Percentiles rank a stretch among this genome's conserved stretches.
phyloP scores from a whole-genome alignment of 2,888 invertebrate genomes.

The Leptopilina syphax region DNA sequence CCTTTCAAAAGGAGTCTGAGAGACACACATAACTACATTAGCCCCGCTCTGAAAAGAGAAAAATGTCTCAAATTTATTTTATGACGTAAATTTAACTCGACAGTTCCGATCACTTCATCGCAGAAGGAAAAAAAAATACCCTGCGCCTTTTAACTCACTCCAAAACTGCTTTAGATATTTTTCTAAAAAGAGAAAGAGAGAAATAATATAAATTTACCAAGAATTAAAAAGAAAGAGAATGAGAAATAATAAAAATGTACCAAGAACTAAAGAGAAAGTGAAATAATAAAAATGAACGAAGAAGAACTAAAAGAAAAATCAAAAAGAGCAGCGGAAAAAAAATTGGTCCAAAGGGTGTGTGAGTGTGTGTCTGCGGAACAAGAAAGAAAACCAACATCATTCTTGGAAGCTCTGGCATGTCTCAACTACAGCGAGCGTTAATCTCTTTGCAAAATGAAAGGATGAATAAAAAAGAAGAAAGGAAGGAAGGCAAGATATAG shows the following conservation, averaged over 20 bases:
- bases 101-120: slow-evolving; percentile 20
- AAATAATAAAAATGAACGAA: background rate
- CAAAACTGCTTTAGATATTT: slow-evolving; percentile 10
- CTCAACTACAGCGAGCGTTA: background rate
- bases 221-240: background rate
- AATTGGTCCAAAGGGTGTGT: too few species aligned
- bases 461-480: slow-evolving; percentile 5
- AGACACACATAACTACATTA: too few species aligned
- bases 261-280: background rate
- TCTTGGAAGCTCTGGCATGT: slow-evolving; percentile 30
- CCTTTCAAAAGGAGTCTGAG: background rate
- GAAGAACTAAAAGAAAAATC: background rate
- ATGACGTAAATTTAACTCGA: slow-evolving; percentile 16
- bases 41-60: too few species aligned
- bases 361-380: background rate
- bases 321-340: background rate
- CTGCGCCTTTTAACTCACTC: slow-evolving; percentile 2
- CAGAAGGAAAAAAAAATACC: background rate
- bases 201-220: background rate
- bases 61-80: background rate
- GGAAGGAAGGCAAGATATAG: background rate
- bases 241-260: too few species aligned
- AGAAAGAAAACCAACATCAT: slow-evolving; percentile 21
- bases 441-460: slow-evolving; percentile 8
- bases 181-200: background rate